Evolutionary conservation across 1,140 invertebrate genomes (phyloP), one percentile per base, ranked within the genome.

Genomic region (Popillia japonica): DNA sequence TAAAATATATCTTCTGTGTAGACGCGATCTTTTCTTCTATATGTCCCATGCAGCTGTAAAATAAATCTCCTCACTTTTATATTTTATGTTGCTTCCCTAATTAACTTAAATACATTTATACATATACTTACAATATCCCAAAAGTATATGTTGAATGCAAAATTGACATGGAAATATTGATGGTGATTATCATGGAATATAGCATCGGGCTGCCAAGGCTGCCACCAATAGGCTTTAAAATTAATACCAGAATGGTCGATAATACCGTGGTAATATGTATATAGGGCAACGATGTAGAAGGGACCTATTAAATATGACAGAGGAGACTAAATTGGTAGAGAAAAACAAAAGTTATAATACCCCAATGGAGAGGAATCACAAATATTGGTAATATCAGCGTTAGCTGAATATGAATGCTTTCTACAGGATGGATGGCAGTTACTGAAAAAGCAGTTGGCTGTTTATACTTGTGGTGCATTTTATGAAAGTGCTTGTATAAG

Each of bases 111-210:
- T 9, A 34, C 4, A 1, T 68, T 44, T 40, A 40, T 14, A 40
- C 6, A 8, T 9, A 6, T 20, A 82, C 82, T 86, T 84, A 92
- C 92, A 86, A 89, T 91, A 86, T 94, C 92, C 91, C 92, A 93
- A 76, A 91, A 79, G 20, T 85, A 87, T 81, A 91, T 91, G 83
- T 94, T 94, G 83, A 94, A 93, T 23, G 90, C 92, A 83, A 93
- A 94, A 84, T 94, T 94, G 78, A 92, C 91, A 81, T 94, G 92
- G 86, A 93, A 94, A 86, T 93, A 94, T 85, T 94, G 92, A 81
- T 94, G 93, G 83, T 94, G 93, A 83, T 94, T 91, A 82, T 94
- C 93, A 80, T 94, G 93, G 85, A 94, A 94, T 78, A 92, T 91
- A 0, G 91, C 91, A 80, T 92, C 90, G 0, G 93, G 92, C 85